These are phyloP conservation scores for Phyllotreta cruciferae DNA, from an alignment of 2,888 invertebrate species.

Conservation along the genomic window DNA sequence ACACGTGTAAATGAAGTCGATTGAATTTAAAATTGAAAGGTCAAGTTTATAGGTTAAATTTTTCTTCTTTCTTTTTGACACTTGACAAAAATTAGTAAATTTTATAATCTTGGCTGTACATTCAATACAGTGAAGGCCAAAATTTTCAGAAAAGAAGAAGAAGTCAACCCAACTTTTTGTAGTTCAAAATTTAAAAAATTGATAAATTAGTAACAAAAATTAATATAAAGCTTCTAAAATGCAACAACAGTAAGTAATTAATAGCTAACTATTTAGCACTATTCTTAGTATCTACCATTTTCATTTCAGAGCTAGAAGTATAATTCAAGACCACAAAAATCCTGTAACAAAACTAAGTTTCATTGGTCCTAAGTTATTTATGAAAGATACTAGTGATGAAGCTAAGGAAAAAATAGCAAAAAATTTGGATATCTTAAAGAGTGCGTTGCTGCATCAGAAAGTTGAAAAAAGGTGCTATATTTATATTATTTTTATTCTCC, in stretches of 20 bases:
- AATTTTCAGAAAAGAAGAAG: too few relatives aligned
- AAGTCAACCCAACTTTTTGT: too few relatives aligned
- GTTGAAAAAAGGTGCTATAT: slow-evolving; percentile 51
- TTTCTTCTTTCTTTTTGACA: too few relatives aligned
- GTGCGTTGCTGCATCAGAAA: slow-evolving; percentile 44
- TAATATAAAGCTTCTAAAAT: neutral
- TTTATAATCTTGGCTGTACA: too few relatives aligned
- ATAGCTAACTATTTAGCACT: neutral
- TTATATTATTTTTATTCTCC: slow-evolving; percentile 1
- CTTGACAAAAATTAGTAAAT: too few relatives aligned
- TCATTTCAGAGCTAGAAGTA: slow-evolving; percentile 48
- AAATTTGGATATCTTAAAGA: slow-evolving; percentile 43
- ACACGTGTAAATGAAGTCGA: too few relatives aligned
- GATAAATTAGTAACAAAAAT: neutral
- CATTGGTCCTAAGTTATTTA: slow-evolving; percentile 48
- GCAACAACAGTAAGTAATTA: slow-evolving; percentile 13
- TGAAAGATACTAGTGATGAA: slow-evolving; percentile 38
- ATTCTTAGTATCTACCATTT: neutral
- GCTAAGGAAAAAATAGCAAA: slow-evolving; percentile 38
- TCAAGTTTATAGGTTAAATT: too few relatives aligned
- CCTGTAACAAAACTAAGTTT: slow-evolving; percentile 49
- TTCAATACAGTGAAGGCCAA: too few relatives aligned
- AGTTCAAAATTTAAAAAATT: neutral
- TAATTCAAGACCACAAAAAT: slow-evolving; percentile 51
- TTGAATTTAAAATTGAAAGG: too few relatives aligned